A percentile compares a stretch with the other conserved stretches of the same genome.
Evolutionary conservation across 2,797 vertebrate species (phyloP).

Genomic region (Pseudochirops corinnae): DNA sequence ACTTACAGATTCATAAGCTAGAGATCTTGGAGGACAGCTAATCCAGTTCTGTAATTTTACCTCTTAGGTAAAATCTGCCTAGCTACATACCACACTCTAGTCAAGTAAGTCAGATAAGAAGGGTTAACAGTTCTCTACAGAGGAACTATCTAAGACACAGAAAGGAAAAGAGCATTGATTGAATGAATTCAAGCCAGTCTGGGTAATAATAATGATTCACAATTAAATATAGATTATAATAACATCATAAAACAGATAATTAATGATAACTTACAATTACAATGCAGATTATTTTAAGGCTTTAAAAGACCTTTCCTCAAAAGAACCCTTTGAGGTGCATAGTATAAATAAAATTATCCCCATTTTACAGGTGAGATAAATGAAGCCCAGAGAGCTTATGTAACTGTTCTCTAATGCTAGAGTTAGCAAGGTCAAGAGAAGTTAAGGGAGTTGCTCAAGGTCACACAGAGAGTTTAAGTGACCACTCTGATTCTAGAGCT

Average conservation of each 20-base stretch:
- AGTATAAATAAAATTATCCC: neutral
- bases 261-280: no score
- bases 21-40: neutral
- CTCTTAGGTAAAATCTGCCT: neutral
- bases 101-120: neutral
- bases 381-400: neutral
- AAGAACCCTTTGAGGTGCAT: neutral
- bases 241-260: neutral
- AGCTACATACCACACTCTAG: neutral
- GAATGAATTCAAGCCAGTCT: neutral
- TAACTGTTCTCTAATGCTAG: neutral
- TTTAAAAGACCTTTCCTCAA: neutral
- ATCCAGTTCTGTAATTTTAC: no score
- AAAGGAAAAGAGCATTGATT: neutral
- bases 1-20: neutral
- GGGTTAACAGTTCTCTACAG: neutral
- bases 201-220: neutral
- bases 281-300: neutral
- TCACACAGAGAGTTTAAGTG: neutral
- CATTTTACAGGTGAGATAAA: neutral
- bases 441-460: neutral
- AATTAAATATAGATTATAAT: neutral
- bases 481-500: neutral
- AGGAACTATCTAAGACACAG: neutral
- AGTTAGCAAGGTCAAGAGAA: neutral